Evolutionary conservation across 2,113 vertebrate species (phyloP).

Genomic region (Micronycteris hirsuta): DNA sequence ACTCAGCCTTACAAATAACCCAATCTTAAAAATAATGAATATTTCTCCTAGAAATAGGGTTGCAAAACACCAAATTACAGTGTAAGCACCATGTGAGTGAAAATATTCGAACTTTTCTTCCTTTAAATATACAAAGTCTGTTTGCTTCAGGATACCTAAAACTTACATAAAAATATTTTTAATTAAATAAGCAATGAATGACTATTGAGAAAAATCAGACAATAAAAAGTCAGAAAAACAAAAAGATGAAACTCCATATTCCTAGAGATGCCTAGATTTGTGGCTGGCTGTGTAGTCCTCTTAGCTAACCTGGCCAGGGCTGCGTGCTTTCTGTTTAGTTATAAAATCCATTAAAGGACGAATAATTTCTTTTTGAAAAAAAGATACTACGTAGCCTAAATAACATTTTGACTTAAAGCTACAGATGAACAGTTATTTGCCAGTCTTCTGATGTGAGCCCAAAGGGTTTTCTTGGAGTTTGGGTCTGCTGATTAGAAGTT

Average conservation of each 20-base stretch:
- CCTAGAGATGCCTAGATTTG: background rate
- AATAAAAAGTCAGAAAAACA: background rate
- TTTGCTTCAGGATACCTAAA: background rate
- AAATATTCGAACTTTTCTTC: constrained; percentile 13
- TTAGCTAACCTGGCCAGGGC: background rate
- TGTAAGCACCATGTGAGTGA: background rate
- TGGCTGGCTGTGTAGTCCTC: background rate
- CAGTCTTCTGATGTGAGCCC: background rate
- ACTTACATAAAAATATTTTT: background rate
- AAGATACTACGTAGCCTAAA: background rate
- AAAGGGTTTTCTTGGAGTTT: background rate
- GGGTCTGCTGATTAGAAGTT: background rate
- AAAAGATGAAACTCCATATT: background rate
- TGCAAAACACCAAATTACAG: background rate
- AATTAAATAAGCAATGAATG: background rate
- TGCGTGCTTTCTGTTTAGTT: constrained; percentile 2
- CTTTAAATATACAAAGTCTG: background rate
- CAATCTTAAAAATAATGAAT: background rate
- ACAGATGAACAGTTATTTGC: background rate
- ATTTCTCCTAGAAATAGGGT: background rate
- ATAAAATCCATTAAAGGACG: background rate
- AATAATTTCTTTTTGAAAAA: background rate
- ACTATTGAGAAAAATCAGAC: background rate
- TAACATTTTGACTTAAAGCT: background rate
- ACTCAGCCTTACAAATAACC: background rate